phyloP scores from a whole-genome alignment of 2,888 invertebrate genomes.

The Conchocele bisecta region DNA sequence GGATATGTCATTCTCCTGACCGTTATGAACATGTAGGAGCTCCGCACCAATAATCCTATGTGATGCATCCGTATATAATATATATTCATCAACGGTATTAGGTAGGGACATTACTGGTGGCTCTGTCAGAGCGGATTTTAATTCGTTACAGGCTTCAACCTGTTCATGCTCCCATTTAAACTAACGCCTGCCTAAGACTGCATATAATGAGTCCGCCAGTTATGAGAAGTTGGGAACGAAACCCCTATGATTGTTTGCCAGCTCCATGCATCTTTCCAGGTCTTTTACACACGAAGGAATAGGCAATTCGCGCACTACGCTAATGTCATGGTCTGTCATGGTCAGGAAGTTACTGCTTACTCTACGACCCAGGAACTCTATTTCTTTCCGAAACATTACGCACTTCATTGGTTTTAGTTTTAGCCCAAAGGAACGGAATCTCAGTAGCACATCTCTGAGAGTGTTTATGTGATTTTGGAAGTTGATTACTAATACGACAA shows the following conservation, averaged over 20 bases:
- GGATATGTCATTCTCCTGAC: slow-evolving; percentile 30
- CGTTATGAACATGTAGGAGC: slow-evolving; percentile 43
- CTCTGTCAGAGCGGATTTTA: slow-evolving; percentile 2
- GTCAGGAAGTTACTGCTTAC: no score
- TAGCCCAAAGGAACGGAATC: slow-evolving; percentile 29
- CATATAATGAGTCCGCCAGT: slow-evolving; percentile 18
- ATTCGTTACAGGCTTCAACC: slow-evolving; percentile 15
- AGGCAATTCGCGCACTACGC: slow-evolving; percentile 21
- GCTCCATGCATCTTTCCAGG: slow-evolving; percentile 29
- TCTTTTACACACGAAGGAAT: not conserved
- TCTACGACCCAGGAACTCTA: no score
- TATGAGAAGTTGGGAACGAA: slow-evolving; percentile 21
- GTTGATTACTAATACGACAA: slow-evolving; percentile 43
- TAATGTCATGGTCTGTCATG: no score
- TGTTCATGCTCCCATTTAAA: no score
- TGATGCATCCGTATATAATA: no score
- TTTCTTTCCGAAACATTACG: no score
- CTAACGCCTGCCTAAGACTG: slow-evolving; percentile 24
- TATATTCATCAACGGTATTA: slow-evolving; percentile 11
- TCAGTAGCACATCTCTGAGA: slow-evolving; percentile 24
- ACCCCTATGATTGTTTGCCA: slow-evolving; percentile 39
- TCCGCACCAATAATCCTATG: slow-evolving; percentile 39
- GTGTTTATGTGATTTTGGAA: slow-evolving; percentile 35
- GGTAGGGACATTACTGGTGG: slow-evolving; percentile 38
- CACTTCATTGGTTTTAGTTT: no score